A percentile compares a stretch with the other conserved stretches of the same genome.
These are phyloP conservation scores for Pluvianellus socialis DNA, from an alignment of 2,113 vertebrate species.

Conservation along the genomic window DNA sequence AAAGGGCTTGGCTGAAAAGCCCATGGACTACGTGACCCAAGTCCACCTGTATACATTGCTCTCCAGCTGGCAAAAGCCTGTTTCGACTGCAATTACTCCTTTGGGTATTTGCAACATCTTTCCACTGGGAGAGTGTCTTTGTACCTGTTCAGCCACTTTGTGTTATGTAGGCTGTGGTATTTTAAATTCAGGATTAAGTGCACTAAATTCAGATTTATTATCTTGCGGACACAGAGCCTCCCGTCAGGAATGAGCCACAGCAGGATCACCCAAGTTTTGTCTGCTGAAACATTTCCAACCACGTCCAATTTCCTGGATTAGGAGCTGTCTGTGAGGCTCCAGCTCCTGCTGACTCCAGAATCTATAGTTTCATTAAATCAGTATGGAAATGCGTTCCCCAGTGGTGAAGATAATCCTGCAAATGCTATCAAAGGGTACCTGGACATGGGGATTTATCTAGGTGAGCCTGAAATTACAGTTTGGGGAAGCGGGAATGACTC, in stretches of 20 bases:
- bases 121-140: neutral
- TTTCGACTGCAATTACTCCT: neutral
- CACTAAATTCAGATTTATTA: neutral
- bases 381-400: constrained; percentile 39
- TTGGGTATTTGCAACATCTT: constrained; percentile 9
- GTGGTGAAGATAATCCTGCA: constrained; percentile 15
- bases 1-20: neutral
- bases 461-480: neutral
- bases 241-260: constrained; percentile 20
- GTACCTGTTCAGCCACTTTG: constrained; percentile 1
- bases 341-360: constrained; percentile 35
- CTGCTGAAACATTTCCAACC: constrained; percentile 1
- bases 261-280: constrained; percentile 3
- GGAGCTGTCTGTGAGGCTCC: neutral
- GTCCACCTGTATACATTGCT: neutral
- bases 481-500: neutral
- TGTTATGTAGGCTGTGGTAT: constrained; percentile 11
- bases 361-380: constrained; percentile 21
- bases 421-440: constrained; percentile 27
- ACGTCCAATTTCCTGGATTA: constrained; percentile 48
- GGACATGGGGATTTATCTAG: neutral
- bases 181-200: constrained; percentile 18
- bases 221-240: neutral
- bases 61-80: neutral
- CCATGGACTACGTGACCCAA: neutral